These are phyloP conservation scores for Zosterops lateralis DNA, from an alignment of 2,113 vertebrate species.

Conservation along the genomic window DNA sequence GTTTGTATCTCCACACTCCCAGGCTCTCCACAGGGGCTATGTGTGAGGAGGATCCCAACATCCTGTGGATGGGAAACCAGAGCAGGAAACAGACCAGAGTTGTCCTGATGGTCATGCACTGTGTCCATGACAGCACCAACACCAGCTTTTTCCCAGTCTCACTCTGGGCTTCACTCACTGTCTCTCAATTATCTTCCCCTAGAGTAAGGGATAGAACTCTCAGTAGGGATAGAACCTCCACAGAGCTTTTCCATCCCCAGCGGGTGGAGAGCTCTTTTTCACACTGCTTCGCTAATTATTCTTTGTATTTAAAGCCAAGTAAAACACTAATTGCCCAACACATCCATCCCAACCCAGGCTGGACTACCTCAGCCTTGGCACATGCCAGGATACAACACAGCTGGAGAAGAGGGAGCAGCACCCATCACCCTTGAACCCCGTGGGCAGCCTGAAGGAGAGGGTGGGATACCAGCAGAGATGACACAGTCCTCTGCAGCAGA, in stretches of 20 bases:
- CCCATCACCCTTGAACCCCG: fast-evolving
- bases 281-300: background rate
- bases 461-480: background rate
- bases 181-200: background rate
- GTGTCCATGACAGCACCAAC: fast-evolving
- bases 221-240: background rate
- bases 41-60: background rate
- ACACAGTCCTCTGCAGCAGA: background rate
- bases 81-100: background rate
- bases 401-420: background rate
- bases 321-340: background rate
- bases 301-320: background rate
- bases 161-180: background rate
- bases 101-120: background rate
- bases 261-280: background rate
- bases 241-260: background rate
- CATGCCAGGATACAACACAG: background rate
- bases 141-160: too few relatives aligned
- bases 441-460: background rate
- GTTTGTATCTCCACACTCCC: background rate
- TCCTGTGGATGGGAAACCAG: fast-evolving
- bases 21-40: background rate
- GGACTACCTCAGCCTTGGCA: background rate
- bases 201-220: background rate
- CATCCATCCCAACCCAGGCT: background rate